These are phyloP conservation scores for Melitaea athalia DNA, from an alignment of 2,888 invertebrate genomes.

Conservation along the genomic window DNA sequence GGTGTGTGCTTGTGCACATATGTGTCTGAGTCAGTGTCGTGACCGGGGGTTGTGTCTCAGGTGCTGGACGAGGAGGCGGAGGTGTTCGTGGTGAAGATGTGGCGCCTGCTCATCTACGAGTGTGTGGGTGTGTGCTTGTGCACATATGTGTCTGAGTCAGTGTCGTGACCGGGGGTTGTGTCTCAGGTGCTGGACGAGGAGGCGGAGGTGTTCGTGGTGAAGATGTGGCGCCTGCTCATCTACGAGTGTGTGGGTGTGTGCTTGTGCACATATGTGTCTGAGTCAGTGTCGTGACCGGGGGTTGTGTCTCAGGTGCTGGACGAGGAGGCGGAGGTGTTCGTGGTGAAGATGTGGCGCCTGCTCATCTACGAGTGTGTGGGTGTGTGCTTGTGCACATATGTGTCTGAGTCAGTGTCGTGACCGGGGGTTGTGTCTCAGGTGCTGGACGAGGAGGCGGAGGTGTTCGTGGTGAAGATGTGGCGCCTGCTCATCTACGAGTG, in stretches of 20 bases:
- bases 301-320: constrained; percentile 85
- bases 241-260: too few relatives aligned
- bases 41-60: not conserved
- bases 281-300: too few relatives aligned
- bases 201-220: constrained; percentile 99
- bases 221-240: constrained; percentile 99
- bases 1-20: too few relatives aligned
- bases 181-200: constrained; percentile 94
- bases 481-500: constrained; percentile 98
- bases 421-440: constrained; percentile 55
- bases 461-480: constrained; percentile 99
- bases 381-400: too few relatives aligned
- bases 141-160: too few relatives aligned
- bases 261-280: too few relatives aligned
- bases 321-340: constrained; percentile 99
- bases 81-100: constrained; percentile 99
- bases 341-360: constrained; percentile 99
- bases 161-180: not conserved
- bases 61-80: constrained; percentile 99
- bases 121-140: too few relatives aligned
- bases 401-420: too few relatives aligned
- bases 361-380: constrained; percentile 99
- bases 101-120: constrained; percentile 99
- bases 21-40: too few relatives aligned
- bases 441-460: constrained; percentile 99